Percentiles rank a stretch among this genome's conserved stretches.
Conservation (phyloP, 2,888 invertebrate genomes). For the Platerodrilus igneus region DNA sequence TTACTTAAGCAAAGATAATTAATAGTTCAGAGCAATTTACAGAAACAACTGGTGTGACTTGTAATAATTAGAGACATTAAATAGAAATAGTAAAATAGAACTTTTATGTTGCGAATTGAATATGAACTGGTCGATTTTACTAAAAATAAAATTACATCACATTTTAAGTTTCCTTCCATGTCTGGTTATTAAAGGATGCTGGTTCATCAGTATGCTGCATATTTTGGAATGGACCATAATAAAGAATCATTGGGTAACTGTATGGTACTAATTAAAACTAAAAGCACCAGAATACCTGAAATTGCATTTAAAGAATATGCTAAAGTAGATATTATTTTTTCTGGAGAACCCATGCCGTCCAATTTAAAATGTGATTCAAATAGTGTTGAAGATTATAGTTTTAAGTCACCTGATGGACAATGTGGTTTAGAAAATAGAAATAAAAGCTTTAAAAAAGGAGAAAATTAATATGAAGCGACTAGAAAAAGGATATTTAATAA, state of each 20-base stretch:
- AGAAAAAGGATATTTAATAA: constrained; percentile 77
- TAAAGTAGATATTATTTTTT: constrained; percentile 58
- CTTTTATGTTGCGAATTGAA: constrained; percentile 81
- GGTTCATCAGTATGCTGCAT: constrained; percentile 88
- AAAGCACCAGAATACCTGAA: constrained; percentile 64
- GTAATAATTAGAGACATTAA: constrained; percentile 83
- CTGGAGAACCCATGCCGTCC: constrained; percentile 67
- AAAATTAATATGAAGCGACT: constrained; percentile 83
- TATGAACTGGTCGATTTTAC: constrained; percentile 79
- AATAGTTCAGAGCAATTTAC: constrained; percentile 71
- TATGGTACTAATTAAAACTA: constrained; percentile 80
- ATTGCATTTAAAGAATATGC: constrained; percentile 67
- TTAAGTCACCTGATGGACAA: constrained; percentile 58
- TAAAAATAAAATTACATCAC: constrained; percentile 70
- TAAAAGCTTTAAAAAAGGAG: constrained; percentile 87
- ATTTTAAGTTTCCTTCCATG: constrained; percentile 86
- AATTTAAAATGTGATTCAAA: constrained; percentile 79
- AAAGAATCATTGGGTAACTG: constrained; percentile 80
- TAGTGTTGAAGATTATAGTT: constrained; percentile 69
- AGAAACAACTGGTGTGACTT: constrained; percentile 76
- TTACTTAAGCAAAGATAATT: constrained; percentile 54
- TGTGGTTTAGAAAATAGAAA: constrained; percentile 62
- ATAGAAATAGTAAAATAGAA: constrained; percentile 82
- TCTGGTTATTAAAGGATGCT: constrained; percentile 95
- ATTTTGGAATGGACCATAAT: constrained; percentile 92